These are phyloP conservation scores for Eurystomus glaucurus DNA, from an alignment of 2,797 vertebrate species.

Conservation along the genomic window DNA sequence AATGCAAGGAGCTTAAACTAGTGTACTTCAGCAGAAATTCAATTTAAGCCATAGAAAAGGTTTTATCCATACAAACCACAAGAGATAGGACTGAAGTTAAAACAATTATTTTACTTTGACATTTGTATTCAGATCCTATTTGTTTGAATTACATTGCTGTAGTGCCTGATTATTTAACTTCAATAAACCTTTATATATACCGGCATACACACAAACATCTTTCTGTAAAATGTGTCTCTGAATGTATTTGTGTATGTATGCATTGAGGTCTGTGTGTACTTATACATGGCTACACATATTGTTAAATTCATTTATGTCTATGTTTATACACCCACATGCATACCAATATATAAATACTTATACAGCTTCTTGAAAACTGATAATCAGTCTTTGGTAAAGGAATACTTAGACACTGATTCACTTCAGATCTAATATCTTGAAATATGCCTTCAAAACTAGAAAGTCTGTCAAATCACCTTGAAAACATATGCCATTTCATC, in stretches of 20 bases:
- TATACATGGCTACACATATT: not conserved
- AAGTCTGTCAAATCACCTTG: not conserved
- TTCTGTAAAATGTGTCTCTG: not conserved
- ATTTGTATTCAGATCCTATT: constrained; percentile 15
- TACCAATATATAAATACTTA: not conserved
- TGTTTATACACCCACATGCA: not conserved
- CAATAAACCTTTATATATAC: not conserved
- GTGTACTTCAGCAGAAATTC: constrained; percentile 29
- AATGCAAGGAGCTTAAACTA: not conserved
- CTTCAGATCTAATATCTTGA: not conserved
- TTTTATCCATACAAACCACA: not conserved
- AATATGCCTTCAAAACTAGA: not conserved
- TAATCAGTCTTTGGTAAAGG: not conserved
- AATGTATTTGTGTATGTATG: not conserved
- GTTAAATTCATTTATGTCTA: not conserved
- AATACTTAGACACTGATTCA: not conserved
- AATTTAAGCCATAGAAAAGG: not conserved
- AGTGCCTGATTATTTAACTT: not conserved
- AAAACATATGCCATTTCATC: not conserved
- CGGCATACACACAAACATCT: not conserved
- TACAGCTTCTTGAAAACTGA: not conserved
- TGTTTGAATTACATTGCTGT: not conserved
- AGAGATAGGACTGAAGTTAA: not conserved
- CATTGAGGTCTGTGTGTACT: not conserved
- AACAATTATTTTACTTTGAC: not conserved